Evolutionary conservation across 2,888 invertebrate species (phyloP).

Genomic region (Aphodius granarius): DNA sequence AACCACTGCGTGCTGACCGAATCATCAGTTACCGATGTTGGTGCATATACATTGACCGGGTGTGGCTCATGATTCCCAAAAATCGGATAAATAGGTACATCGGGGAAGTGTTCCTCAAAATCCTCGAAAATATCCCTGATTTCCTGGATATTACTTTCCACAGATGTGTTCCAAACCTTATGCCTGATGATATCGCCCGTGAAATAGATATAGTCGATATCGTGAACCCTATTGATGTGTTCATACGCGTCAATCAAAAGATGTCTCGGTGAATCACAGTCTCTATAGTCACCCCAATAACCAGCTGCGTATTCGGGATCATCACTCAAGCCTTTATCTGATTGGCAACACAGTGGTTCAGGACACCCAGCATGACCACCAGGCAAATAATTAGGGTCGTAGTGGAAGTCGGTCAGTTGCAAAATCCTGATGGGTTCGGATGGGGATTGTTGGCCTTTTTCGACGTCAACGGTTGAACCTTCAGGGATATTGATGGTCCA

Average conservation of each 20-base stretch:
- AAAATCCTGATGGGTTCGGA: slow-evolving; percentile 54
- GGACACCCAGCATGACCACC: slow-evolving; percentile 70
- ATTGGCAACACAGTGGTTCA: slow-evolving; percentile 79
- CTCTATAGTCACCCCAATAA: slow-evolving; percentile 78
- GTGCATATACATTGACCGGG: slow-evolving; percentile 69
- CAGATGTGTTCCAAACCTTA: slow-evolving; percentile 83
- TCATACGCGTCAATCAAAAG: slow-evolving; percentile 62
- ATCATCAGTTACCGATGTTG: slow-evolving; percentile 30
- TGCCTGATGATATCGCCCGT: slow-evolving; percentile 89
- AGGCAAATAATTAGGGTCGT: slow-evolving; percentile 72
- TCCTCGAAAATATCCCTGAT: slow-evolving; percentile 51
- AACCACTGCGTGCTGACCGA: slow-evolving; percentile 70
- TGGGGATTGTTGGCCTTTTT: slow-evolving; percentile 13
- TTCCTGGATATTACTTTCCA: slow-evolving; percentile 62
- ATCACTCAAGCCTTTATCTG: slow-evolving; percentile 57
- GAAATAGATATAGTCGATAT: slow-evolving; percentile 68
- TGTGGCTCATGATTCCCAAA: slow-evolving; percentile 73
- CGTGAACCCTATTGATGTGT: slow-evolving; percentile 31
- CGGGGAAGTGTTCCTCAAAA: slow-evolving; percentile 14
- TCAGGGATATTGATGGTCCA: slow-evolving; percentile 41
- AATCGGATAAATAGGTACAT: slow-evolving; percentile 58
- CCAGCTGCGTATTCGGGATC: slow-evolving; percentile 61
- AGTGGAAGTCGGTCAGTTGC: slow-evolving; percentile 78
- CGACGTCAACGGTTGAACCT: slow-evolving; percentile 53
- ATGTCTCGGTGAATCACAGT: slow-evolving; percentile 75